A percentile compares a stretch with the other conserved stretches of the same genome.
Evolutionary conservation across 2,113 vertebrate species (phyloP).

Genomic region (Podarcis raffonei): DNA sequence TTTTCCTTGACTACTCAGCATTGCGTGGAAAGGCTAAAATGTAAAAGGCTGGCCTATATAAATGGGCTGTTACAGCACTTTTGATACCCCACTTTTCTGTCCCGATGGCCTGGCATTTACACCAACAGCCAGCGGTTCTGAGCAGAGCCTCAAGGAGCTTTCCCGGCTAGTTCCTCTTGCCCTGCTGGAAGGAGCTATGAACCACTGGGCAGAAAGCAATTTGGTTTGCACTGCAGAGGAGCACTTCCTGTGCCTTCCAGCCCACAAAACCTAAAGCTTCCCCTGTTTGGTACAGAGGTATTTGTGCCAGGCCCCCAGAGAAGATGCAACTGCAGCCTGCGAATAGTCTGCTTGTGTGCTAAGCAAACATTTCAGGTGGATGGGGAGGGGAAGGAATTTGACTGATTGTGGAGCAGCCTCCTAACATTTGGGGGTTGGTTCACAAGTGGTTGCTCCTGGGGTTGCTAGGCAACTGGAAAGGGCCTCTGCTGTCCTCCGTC

Average conservation of each 20-base stretch:
- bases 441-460: not conserved
- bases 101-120: not conserved
- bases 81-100: not conserved
- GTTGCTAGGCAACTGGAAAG: constrained; percentile 15
- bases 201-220: not conserved
- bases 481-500: not conserved
- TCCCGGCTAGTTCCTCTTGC: not conserved
- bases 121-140: not conserved
- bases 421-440: not conserved
- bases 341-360: not conserved
- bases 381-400: not conserved
- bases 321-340: not conserved
- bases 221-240: not conserved
- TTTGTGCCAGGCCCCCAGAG: not conserved
- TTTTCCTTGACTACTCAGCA: not conserved
- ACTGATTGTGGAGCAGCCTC: not conserved
- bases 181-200: not conserved
- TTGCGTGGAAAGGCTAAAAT: not conserved
- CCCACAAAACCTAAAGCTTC: not conserved
- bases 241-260: not conserved
- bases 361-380: not conserved
- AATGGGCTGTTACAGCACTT: not conserved
- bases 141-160: not conserved
- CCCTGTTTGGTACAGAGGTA: not conserved
- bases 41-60: not conserved